phyloP scores from a whole-genome alignment of 2,113 vertebrate species.

The Calyptomena viridis region DNA sequence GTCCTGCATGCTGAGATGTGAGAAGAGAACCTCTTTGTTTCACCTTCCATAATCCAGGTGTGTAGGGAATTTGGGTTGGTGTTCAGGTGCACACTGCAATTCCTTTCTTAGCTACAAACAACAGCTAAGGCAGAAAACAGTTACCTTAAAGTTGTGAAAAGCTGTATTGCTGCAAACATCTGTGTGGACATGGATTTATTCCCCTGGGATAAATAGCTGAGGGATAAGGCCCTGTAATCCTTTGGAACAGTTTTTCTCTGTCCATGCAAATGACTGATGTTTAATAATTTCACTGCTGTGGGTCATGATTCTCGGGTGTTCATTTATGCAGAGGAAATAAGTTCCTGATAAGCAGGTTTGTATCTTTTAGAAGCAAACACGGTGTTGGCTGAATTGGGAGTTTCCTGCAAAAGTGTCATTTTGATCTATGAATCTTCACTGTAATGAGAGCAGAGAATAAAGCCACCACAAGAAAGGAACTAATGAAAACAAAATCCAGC shows the following conservation, averaged over 20 bases:
- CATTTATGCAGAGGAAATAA: not conserved
- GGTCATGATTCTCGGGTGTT: not conserved
- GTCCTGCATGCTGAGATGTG: not conserved
- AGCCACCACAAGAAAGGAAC: constrained; percentile 24
- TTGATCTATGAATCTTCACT: constrained; percentile 29
- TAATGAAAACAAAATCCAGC: constrained; percentile 65
- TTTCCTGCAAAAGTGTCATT: constrained; percentile 30
- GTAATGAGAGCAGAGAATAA: constrained; percentile 61
- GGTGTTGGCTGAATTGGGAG: not conserved
- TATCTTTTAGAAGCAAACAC: not conserved
- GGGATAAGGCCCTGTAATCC: not conserved
- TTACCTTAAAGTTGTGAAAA: not conserved
- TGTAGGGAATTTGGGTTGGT: not conserved
- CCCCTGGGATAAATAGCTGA: not conserved
- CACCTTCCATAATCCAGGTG: accelerated
- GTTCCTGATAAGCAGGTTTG: constrained; percentile 22
- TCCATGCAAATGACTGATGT: not conserved
- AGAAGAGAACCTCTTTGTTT: not conserved
- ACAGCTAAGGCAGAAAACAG: not conserved
- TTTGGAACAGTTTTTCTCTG: not conserved
- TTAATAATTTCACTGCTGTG: not conserved
- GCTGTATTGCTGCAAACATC: not conserved
- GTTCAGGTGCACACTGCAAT: not conserved
- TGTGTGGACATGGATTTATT: not conserved
- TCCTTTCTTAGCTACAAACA: not conserved